These are phyloP conservation scores for Pogonus chalceus DNA, from an alignment of 1,140 invertebrate species.

Conservation along the genomic window DNA sequence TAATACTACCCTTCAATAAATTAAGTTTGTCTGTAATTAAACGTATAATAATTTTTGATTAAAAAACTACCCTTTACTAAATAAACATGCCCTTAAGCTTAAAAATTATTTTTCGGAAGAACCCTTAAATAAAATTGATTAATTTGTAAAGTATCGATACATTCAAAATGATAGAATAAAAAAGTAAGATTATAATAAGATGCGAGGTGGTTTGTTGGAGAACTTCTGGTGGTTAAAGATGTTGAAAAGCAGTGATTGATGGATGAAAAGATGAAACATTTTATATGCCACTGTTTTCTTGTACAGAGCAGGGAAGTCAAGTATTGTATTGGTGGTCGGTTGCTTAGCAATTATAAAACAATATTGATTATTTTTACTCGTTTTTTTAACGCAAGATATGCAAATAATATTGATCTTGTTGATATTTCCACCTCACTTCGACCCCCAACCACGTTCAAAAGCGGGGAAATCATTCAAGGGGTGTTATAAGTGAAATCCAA, in stretches of 20 bases:
- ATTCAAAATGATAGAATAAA: neutral
- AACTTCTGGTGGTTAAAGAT: neutral
- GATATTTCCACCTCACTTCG: constrained; percentile 1
- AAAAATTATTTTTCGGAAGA: no score
- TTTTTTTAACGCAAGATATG: constrained; percentile 5
- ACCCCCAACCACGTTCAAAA: neutral
- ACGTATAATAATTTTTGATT: no score
- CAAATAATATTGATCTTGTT: constrained; percentile 2
- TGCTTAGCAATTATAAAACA: constrained; percentile 6
- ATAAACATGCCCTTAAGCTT: no score
- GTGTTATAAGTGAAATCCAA: neutral
- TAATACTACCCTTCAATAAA: no score
- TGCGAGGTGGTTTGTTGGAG: neutral
- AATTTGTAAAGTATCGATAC: neutral
- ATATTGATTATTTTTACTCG: constrained; percentile 4
- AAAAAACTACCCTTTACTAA: no score
- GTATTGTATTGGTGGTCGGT: constrained; percentile 7
- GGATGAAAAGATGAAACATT: no score
- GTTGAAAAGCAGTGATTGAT: neutral
- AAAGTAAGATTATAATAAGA: neutral
- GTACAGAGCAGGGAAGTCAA: neutral
- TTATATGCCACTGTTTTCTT: no score
- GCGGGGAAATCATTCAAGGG: neutral
- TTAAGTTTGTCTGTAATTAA: no score
- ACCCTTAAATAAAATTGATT: neutral